phyloP scores from a whole-genome alignment of 2,113 vertebrate species.

The Urocolius indicus region DNA sequence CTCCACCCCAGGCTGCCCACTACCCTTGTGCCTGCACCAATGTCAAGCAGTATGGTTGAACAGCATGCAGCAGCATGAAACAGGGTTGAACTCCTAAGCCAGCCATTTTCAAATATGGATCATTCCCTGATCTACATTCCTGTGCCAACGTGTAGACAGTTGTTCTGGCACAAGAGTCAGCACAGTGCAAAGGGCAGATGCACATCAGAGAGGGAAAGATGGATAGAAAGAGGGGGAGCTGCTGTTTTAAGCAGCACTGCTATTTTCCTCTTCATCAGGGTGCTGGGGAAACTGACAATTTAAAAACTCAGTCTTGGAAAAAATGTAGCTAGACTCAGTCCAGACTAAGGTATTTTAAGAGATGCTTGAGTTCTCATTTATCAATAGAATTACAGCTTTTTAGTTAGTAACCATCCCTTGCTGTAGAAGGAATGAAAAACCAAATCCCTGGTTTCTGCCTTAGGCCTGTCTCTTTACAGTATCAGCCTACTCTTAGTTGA shows the following conservation, averaged over 20 bases:
- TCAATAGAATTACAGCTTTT: background rate
- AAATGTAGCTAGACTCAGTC: background rate
- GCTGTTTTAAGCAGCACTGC: background rate
- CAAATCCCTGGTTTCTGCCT: background rate
- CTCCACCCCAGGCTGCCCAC: fast-evolving
- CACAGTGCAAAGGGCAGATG: fast-evolving
- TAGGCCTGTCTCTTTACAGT: background rate
- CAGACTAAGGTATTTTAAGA: background rate
- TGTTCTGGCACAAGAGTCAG: background rate
- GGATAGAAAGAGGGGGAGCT: background rate
- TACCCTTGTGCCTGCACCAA: background rate
- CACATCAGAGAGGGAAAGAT: background rate
- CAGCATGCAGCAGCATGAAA: background rate
- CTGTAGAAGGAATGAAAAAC: background rate
- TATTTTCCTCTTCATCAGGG: background rate
- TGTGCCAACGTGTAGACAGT: fast-evolving
- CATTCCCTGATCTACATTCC: background rate
- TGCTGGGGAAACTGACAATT: fast-evolving
- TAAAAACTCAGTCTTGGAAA: background rate
- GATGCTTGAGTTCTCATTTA: background rate
- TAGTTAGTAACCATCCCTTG: background rate
- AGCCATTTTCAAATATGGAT: background rate
- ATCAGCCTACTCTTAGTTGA: background rate
- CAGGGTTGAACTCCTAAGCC: background rate
- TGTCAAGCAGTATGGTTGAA: background rate